Base-by-base conservation (phyloP, 2,113 vertebrate genomes). In the Pedetes capensis region DNA sequence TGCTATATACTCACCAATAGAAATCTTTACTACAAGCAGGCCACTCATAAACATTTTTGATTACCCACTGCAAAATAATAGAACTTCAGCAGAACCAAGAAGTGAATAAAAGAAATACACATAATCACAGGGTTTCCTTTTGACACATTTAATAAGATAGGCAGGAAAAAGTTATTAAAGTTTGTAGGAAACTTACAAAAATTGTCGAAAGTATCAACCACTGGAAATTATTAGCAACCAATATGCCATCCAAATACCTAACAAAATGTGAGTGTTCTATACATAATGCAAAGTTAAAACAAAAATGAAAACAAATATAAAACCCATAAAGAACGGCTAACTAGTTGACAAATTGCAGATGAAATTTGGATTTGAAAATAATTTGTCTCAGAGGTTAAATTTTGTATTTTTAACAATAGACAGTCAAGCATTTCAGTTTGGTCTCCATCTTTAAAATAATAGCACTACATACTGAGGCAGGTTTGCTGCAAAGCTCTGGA, bases 301-400 rank as follows among this genome's bases (percentile, higher is more conserved):
- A 61, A 57, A 72, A 64, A 11, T 22, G 37, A 66, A 74, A 34
- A 68, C 6, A n/a, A 47, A 74, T 86, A 80, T 63, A 49, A 89
- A 20, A 57, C 14, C 2, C 34, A 51, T 25, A 59, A 86, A 74
- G 34, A 79, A 85, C 32, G 13, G 13, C 49, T 39, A 90, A 68
- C 2, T 25, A 37, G 23, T 39, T 90, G 42, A 79, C 29, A 93
- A 88, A 89, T 83, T 53, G 78, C 7, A 66, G 29, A 34, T 29
- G 22, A 84, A 95, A 90, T 61, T 42, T 72, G 37, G 8, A 75
- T 47, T 76, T 90, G 5, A 84, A 95, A 92, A 90, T 51, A 84
- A 93, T 17, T 51, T 83, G 23, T 51, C 12, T 72, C 53, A 34
- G 63, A 89, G 82, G 5, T 75, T 66, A 22, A 47, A 87, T 76